Base-by-base conservation (phyloP, 2,888 invertebrate species). In the Limenitis camilla region DNA sequence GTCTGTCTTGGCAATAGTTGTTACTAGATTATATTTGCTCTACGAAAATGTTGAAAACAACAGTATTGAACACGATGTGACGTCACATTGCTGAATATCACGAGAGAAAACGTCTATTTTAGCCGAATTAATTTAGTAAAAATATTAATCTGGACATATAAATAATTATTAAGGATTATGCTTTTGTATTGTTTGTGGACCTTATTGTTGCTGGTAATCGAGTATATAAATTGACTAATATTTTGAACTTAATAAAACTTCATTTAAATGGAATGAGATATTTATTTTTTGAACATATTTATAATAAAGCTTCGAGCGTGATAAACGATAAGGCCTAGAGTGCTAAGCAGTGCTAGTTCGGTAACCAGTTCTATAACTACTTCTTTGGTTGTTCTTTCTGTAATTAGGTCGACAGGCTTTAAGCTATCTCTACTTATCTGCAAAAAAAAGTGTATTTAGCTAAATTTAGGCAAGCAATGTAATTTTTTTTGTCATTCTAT, bases 341-440 rank as follows among this genome's bases (percentile, higher is more conserved):
- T 72, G 55, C 74, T 71, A 6, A 79, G 64, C 6, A 78, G 46
- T 2, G 74, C 56, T 3, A 71, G 69, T 58, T 83, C 76, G 0
- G 73, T 72, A 19, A 76, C 40, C 52, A 80, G 76, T 27, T 67
- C 71, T 38, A 69, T 29, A 2, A 67, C 66, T 35, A 74, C 60
- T 41, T 82, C 76, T 32, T 67, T 69, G 28, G 66, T 41, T 2
- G 81, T 62, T 58, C 69, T 77, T 48, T 79, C 78, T 52, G 68
- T 81, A 39, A 90, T 88, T 39, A 88, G 67, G 71, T 90, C 89
- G 0, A 81, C 88, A 19, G 89, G 86, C 38, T 67, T 71, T 8
- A 78, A 74, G 49, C 86, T 83, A 49, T 66, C 74, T 50, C 62
- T 69, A 68, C 86, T 89, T 70, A 89, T 86, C 89, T 90, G 74